phyloP scores from a whole-genome alignment of 2,113 vertebrate genomes.

The Nothoprocta perdicaria region DNA sequence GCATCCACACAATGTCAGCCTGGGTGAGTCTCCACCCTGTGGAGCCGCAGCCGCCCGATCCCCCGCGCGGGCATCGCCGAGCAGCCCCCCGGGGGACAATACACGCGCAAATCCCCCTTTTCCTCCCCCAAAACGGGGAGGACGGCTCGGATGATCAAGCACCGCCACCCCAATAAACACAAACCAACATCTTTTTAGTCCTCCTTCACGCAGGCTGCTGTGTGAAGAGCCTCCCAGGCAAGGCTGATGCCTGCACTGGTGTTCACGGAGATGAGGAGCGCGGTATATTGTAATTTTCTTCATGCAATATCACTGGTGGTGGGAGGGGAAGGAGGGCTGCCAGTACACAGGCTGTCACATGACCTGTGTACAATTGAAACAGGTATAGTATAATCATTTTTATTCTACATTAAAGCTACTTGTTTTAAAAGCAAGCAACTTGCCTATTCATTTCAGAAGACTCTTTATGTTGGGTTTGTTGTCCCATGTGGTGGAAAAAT shows the following conservation, averaged over 20 bases:
- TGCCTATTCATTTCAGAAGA: not conserved
- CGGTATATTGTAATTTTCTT: not conserved
- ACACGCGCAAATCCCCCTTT: too few relatives aligned
- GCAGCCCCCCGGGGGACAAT: not conserved
- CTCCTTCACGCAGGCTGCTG: fast-evolving
- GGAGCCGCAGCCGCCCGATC: slow-evolving; percentile 2
- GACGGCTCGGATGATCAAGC: not conserved
- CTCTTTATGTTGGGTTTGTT: not conserved
- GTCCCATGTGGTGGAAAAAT: not conserved
- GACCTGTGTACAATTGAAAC: not conserved
- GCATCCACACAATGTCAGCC: slow-evolving; percentile 49
- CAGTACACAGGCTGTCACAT: slow-evolving; percentile 10
- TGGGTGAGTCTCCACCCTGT: slow-evolving; percentile 57
- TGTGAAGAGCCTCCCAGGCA: not conserved
- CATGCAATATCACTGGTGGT: not conserved
- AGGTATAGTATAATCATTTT: not conserved
- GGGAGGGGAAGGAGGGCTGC: slow-evolving; percentile 27
- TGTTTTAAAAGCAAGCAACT: not conserved
- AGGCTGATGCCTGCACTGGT: not conserved
- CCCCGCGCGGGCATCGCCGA: not conserved
- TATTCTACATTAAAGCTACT: not conserved
- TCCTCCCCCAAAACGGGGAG: not conserved
- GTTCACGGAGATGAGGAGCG: not conserved
- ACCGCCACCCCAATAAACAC: not conserved
- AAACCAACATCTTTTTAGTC: not conserved